Base-by-base conservation (phyloP, 2,113 vertebrate genomes). In the Heterocephalus glaber region DNA sequence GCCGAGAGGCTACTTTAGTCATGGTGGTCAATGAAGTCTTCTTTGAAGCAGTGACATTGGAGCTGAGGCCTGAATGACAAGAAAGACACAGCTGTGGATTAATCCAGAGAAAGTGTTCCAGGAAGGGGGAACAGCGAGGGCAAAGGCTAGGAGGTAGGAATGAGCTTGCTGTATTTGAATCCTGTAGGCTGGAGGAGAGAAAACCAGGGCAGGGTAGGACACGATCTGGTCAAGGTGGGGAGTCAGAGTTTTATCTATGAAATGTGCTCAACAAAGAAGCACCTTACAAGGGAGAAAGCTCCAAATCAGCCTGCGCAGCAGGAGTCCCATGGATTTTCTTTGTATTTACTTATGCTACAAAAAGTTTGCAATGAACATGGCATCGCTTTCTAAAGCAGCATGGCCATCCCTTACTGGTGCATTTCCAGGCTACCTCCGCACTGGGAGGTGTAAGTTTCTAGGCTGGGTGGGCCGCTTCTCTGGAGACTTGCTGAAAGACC, bases 271-370 rank as follows among this genome's bases (percentile, higher is more conserved):
- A n/a, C 30, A n/a, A 38, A 13, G 35, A 76, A 65, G 49, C 68
- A 65, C 2, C 1, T 68, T 24, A 56, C 16, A 60, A 80, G 35
- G 80, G 28, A 49, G 60, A 58, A 74, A 33, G n/a, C n/a, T 35
- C 60, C 24, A 79, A 61, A 30, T 54, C 56, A 70, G 56, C 61
- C n/a, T 33, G 28, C 22, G 41, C 47, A 47, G 12, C 61, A 52
- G 82, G 38, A 83, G 28, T 52, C 28, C 58, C 47, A 28, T 89
- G 81, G 81, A 35, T 76, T 93, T 95, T 92, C 56, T 95, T 94
- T 70, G 52, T 65, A 68, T 92, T 97, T 82, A 66, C 35, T 94
- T 81, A 88, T 30, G 54, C 82, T 17, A 30, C 58, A 19, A 83
- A 81, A 74, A 10, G 60, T 90, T 83, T 92, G 19, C 88, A 90